Conservation (phyloP, 2,113 vertebrate genomes). For the Bubo scandiacus region DNA sequence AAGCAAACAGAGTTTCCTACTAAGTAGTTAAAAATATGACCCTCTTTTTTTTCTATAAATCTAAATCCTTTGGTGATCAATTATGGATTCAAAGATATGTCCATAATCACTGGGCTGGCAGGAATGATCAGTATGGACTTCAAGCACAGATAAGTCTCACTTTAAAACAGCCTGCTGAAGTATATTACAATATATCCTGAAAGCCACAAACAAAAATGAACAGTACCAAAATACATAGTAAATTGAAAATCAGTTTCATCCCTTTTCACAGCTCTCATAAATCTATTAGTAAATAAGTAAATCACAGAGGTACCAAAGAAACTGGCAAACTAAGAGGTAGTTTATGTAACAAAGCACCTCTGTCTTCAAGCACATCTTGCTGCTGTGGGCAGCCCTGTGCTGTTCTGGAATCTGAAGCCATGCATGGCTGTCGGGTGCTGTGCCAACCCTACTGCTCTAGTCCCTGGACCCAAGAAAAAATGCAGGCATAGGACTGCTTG, state of each 20-base stretch:
- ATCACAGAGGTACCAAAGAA: not conserved
- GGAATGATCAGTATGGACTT: not conserved
- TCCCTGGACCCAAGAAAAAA: not conserved
- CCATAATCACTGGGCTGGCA: not conserved
- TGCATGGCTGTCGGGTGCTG: accelerated
- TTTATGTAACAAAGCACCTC: not conserved
- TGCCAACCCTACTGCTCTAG: not conserved
- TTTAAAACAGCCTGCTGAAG: not conserved
- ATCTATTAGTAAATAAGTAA: not conserved
- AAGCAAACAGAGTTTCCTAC: not conserved
- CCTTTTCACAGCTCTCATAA: not conserved
- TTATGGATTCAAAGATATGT: not conserved
- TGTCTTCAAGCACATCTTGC: not conserved
- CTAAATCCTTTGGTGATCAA: not conserved
- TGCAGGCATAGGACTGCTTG: not conserved
- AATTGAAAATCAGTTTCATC: not conserved
- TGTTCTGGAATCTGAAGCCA: not conserved
- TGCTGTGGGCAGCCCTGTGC: not conserved
- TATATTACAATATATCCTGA: not conserved
- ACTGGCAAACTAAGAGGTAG: not conserved
- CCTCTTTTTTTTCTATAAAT: not conserved
- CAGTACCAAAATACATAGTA: not conserved
- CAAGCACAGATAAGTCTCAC: not conserved
- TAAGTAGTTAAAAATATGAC: not conserved
- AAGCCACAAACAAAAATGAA: not conserved